Conservation (phyloP, 1,140 invertebrate species). For the Littorina saxatilis region DNA sequence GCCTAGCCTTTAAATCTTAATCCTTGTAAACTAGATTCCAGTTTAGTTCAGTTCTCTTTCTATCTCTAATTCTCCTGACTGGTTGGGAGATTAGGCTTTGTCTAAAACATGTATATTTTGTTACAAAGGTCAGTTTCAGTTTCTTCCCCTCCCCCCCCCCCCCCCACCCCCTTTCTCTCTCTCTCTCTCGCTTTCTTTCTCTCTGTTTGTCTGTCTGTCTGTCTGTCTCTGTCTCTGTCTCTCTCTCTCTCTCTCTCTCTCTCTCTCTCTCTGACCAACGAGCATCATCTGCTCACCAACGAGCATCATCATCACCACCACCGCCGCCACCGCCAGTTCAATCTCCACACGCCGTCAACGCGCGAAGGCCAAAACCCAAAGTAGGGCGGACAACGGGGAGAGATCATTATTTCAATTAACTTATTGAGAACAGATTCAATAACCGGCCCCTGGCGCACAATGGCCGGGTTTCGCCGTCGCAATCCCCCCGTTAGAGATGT, state of each 20-base stretch:
- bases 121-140: neutral
- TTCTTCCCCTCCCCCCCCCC: neutral
- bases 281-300: neutral
- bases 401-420: conserved; percentile 20
- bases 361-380: too few relatives aligned
- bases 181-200: neutral
- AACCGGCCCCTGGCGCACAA: neutral
- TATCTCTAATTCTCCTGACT: too few relatives aligned
- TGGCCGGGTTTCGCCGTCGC: neutral
- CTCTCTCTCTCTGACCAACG: neutral
- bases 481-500: neutral
- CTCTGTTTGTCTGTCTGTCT: neutral
- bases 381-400: neutral
- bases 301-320: neutral
- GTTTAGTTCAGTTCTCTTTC: too few relatives aligned
- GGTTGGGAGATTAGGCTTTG: too few relatives aligned
- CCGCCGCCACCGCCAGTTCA: neutral
- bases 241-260: neutral
- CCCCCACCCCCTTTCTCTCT: neutral
- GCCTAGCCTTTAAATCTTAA: too few relatives aligned
- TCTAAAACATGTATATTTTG: too few relatives aligned
- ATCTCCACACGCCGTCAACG: neutral
- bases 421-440: conserved; percentile 8
- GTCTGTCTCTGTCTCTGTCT: neutral
- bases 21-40: too few relatives aligned